A percentile compares a stretch with the other conserved stretches of the same genome.
Conservation (phyloP, 2,888 invertebrate species). For the Pegoplata infirma region DNA sequence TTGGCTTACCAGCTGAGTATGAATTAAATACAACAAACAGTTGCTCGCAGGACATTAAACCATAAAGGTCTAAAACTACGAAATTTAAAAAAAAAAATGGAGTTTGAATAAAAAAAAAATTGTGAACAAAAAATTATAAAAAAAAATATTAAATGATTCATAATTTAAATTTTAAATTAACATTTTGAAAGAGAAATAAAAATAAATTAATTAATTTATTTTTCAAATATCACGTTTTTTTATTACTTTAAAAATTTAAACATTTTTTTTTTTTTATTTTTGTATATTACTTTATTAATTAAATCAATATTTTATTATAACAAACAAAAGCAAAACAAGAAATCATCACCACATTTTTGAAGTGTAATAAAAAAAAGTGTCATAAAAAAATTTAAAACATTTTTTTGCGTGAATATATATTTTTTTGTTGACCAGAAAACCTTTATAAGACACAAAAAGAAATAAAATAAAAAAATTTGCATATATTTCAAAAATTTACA, state of each 20-base stretch:
- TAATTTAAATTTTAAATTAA: neutral
- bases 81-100: neutral
- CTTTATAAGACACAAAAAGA: neutral
- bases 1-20: slow-evolving; percentile 56
- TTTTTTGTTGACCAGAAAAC: neutral
- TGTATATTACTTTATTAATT: slow-evolving; percentile 19
- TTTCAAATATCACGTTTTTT: slow-evolving; percentile 6
- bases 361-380: slow-evolving; percentile 28
- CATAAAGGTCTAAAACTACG: slow-evolving; percentile 22
- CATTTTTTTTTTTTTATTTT: neutral
- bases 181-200: neutral
- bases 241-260: slow-evolving; percentile 1
- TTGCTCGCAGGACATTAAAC: slow-evolving; percentile 51
- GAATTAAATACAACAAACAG: slow-evolving; percentile 36
- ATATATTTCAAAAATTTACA: slow-evolving; percentile 18
- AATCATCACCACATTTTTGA: neutral
- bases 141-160: neutral
- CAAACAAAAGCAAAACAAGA: slow-evolving; percentile 1
- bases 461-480: slow-evolving; percentile 4
- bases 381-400: slow-evolving; percentile 25
- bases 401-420: slow-evolving; percentile 15
- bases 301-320: slow-evolving; percentile 35
- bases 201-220: slow-evolving; percentile 1
- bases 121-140: neutral
- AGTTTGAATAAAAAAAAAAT: neutral